A percentile compares a stretch with the other conserved stretches of the same genome.
Evolutionary conservation across 2,113 vertebrate species (phyloP).

Genomic region (Columba janthina): DNA sequence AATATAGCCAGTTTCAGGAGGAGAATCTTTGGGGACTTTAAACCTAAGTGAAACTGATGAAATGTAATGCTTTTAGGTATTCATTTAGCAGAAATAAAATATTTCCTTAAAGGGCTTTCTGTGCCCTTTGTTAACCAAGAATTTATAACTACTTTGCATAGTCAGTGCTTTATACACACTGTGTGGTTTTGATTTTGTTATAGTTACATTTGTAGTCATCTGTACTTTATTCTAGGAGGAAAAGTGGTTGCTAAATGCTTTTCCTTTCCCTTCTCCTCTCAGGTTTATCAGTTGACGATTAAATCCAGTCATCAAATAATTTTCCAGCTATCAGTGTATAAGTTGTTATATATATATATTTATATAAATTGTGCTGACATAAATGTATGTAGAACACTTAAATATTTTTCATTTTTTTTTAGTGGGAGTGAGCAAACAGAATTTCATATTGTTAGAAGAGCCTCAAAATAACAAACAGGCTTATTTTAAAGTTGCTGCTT

Average conservation of each 20-base stretch:
- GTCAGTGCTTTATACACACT: background rate
- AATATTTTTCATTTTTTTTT: background rate
- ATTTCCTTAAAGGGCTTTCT: conserved; percentile 60
- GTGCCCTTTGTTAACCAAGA: conserved; percentile 63
- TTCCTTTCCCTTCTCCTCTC: background rate
- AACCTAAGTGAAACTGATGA: conserved; percentile 72
- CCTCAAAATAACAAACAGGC: background rate
- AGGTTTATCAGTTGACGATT: conserved; percentile 15
- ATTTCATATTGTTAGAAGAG: background rate
- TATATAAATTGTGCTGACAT: background rate
- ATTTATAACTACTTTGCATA: conserved; percentile 46
- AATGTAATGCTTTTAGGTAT: conserved; percentile 63
- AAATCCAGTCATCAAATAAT: conserved; percentile 28
- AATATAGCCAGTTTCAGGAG: conserved; percentile 75
- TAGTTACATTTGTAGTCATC: conserved; percentile 34
- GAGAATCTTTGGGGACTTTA: conserved; percentile 64
- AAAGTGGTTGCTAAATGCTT: background rate
- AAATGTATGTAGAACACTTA: background rate
- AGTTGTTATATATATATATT: background rate
- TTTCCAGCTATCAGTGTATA: conserved; percentile 3
- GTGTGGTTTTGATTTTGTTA: conserved; percentile 26
- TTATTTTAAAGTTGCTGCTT: background rate
- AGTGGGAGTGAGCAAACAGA: background rate
- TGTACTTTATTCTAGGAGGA: background rate
- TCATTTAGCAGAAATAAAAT: conserved; percentile 70